phyloP scores from a whole-genome alignment of 1,140 invertebrate species.

The Philotrypesis tridentata region DNA sequence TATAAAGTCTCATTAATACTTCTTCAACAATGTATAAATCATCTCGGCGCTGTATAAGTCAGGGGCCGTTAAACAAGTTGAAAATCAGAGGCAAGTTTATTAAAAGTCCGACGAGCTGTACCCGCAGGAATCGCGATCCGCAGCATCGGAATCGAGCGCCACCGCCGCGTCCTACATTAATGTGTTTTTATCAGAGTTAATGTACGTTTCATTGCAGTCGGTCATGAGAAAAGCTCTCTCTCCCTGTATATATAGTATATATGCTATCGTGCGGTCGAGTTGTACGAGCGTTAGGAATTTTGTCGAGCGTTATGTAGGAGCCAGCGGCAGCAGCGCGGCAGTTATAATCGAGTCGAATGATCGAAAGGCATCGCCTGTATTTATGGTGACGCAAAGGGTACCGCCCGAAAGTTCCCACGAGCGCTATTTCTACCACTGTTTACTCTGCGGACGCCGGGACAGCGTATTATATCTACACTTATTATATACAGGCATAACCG shows the following conservation, averaged over 20 bases:
- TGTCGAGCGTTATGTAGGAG: no score
- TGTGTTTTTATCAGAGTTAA: no score
- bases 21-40: conserved; percentile 42
- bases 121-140: conserved; percentile 3
- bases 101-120: conserved; percentile 27
- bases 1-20: conserved; percentile 47
- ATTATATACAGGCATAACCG: no score
- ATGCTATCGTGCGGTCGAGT: no score
- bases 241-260: no score
- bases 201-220: not conserved
- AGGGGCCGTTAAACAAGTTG: conserved; percentile 12
- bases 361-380: not conserved
- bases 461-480: no score
- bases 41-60: not conserved
- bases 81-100: conserved; percentile 31
- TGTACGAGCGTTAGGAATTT: not conserved
- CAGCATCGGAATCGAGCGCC: not conserved
- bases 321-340: not conserved
- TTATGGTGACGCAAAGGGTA: not conserved
- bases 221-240: no score
- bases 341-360: not conserved
- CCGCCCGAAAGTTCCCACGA: not conserved
- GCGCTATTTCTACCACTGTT: no score
- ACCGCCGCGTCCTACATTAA: no score
- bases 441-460: not conserved